Evolutionary conservation across 2,888 invertebrate genomes (phyloP).

Genomic region (Eupelmus urozonus): DNA sequence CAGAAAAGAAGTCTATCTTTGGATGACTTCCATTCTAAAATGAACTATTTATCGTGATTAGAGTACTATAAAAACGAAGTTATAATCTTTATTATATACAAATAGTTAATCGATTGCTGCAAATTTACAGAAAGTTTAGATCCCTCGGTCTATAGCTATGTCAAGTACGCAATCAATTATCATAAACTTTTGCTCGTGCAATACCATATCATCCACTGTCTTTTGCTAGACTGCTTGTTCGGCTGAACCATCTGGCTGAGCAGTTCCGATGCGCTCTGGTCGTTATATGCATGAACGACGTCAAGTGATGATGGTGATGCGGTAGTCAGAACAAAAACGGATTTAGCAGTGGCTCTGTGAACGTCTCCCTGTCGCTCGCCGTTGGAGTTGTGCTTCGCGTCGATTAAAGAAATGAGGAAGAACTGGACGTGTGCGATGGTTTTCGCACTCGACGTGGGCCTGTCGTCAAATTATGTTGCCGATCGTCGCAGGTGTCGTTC

Average conservation of each 20-base stretch:
- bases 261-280: slow-evolving; percentile 23
- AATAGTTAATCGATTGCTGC: background rate
- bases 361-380: slow-evolving; percentile 55
- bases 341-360: slow-evolving; percentile 65
- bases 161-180: no score
- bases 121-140: no score
- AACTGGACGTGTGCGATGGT: slow-evolving; percentile 57
- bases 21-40: no score
- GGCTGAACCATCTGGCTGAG: background rate
- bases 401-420: slow-evolving; percentile 40
- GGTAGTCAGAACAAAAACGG: slow-evolving; percentile 63
- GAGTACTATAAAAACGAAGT: background rate
- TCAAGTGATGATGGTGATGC: slow-evolving; percentile 62
- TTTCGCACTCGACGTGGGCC: slow-evolving; percentile 68
- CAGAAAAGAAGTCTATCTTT: no score
- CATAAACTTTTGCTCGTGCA: no score
- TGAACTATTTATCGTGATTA: no score
- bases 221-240: slow-evolving; percentile 63
- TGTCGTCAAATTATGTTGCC: slow-evolving; percentile 75
- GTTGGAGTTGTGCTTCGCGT: slow-evolving; percentile 32
- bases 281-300: slow-evolving; percentile 65
- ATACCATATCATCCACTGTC: slow-evolving; percentile 55
- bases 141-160: no score
- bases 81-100: background rate
- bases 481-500: slow-evolving; percentile 63